phyloP scores from a whole-genome alignment of 1,140 invertebrate species.

The Sweltsa coloradensis region DNA sequence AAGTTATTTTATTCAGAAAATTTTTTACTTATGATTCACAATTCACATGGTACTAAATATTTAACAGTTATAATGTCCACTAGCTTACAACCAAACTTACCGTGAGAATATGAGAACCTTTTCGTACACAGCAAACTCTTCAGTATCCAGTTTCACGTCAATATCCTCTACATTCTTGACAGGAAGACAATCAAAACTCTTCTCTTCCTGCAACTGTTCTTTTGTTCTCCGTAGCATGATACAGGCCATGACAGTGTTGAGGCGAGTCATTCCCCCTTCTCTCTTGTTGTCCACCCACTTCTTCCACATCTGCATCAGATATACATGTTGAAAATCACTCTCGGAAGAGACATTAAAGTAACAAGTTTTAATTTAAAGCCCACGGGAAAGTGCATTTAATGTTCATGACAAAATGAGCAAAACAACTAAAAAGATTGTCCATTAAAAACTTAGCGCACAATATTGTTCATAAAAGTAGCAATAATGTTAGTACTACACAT shows the following conservation, averaged over 20 bases:
- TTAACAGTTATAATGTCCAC: not conserved
- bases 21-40: no score
- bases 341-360: not conserved
- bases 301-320: constrained; percentile 35
- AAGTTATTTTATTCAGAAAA: no score
- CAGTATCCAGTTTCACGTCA: constrained; percentile 44
- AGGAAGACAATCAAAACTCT: constrained; percentile 47
- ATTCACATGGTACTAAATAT: no score
- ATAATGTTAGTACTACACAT: no score
- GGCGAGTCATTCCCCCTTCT: constrained; percentile 50
- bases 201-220: constrained; percentile 48
- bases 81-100: constrained; percentile 7
- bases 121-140: constrained; percentile 67
- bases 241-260: constrained; percentile 66
- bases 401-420: not conserved
- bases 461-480: no score
- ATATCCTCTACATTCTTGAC: constrained; percentile 42
- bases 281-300: constrained; percentile 61
- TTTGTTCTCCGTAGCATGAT: constrained; percentile 79
- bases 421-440: no score
- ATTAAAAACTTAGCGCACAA: no score
- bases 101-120: constrained; percentile 35
- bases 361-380: not conserved
- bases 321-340: not conserved
- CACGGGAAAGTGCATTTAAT: not conserved